Evolutionary conservation across 2,113 vertebrate genomes (phyloP).

Genomic region (Etia nguti): DNA sequence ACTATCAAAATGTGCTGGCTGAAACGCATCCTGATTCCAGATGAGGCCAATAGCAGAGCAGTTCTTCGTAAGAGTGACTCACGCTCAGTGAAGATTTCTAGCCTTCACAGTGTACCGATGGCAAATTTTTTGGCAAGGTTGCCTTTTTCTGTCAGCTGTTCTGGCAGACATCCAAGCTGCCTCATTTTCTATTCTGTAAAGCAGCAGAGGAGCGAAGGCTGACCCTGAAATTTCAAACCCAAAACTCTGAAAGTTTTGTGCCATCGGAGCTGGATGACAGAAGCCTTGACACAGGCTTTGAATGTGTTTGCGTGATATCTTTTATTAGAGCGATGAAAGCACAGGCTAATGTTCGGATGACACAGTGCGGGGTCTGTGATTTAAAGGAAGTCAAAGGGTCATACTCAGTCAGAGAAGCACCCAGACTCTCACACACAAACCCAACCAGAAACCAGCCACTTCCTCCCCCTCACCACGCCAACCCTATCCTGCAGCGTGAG

Average conservation of each 20-base stretch:
- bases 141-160: neutral
- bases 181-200: neutral
- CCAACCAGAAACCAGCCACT: slow-evolving; percentile 11
- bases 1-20: slow-evolving; percentile 3
- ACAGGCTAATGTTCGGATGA: slow-evolving; percentile 2
- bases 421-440: neutral
- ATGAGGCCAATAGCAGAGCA: slow-evolving; percentile 11
- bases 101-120: neutral
- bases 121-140: neutral
- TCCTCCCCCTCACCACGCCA: slow-evolving; percentile 36
- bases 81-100: neutral
- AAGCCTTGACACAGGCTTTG: neutral
- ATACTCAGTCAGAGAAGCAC: neutral
- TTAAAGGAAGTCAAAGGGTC: slow-evolving; percentile 38
- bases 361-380: neutral
- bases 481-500: slow-evolving; percentile 43
- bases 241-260: neutral
- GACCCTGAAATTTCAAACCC: neutral
- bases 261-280: neutral
- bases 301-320: neutral
- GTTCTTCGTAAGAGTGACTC: slow-evolving; percentile 29
- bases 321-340: neutral
- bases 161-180: neutral
- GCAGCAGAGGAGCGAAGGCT: neutral
- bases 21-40: slow-evolving; percentile 40